Evolutionary conservation across 2,797 vertebrate species (phyloP).

Genomic region (Cynodonichthys magdalenae): DNA sequence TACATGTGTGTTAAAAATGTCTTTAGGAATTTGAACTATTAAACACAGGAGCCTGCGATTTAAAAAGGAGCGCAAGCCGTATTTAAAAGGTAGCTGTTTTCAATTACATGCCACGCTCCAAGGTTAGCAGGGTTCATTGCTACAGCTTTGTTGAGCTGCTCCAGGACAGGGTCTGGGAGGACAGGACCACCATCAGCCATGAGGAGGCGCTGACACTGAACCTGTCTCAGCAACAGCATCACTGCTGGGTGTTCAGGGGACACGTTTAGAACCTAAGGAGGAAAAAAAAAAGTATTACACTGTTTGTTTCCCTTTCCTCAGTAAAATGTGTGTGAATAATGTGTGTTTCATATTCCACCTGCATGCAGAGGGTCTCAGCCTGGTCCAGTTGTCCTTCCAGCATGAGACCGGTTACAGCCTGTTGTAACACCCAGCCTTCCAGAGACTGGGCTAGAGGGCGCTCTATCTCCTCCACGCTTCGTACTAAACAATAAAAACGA

Average conservation of each 20-base stretch:
- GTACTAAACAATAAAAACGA: constrained; percentile 77
- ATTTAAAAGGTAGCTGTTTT: neutral
- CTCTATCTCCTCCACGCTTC: constrained; percentile 74
- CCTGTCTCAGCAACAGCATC: constrained; percentile 88
- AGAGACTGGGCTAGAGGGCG: constrained; percentile 79
- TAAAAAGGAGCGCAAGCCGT: neutral
- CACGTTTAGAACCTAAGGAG: constrained; percentile 84
- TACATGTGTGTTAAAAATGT: neutral
- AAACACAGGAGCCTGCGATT: constrained; percentile 10
- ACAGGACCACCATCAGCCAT: constrained; percentile 71
- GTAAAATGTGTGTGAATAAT: neutral
- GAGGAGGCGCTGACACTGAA: constrained; percentile 90
- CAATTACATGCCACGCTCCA: constrained; percentile 91
- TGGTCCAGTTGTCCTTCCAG: constrained; percentile 84
- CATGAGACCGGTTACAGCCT: constrained; percentile 88
- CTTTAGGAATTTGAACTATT: neutral
- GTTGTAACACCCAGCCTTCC: constrained; percentile 90
- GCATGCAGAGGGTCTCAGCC: constrained; percentile 90
- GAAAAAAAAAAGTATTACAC: neutral
- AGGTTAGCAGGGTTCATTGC: constrained; percentile 86
- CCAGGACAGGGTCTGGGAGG: constrained; percentile 84
- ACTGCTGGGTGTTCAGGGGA: constrained; percentile 87
- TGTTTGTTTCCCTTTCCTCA: neutral
- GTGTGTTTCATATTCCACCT: constrained; percentile 78
- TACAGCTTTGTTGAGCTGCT: constrained; percentile 88